These are phyloP conservation scores for Hydrolagus affinis DNA, from an alignment of 2,113 vertebrate species.

Conservation along the genomic window DNA sequence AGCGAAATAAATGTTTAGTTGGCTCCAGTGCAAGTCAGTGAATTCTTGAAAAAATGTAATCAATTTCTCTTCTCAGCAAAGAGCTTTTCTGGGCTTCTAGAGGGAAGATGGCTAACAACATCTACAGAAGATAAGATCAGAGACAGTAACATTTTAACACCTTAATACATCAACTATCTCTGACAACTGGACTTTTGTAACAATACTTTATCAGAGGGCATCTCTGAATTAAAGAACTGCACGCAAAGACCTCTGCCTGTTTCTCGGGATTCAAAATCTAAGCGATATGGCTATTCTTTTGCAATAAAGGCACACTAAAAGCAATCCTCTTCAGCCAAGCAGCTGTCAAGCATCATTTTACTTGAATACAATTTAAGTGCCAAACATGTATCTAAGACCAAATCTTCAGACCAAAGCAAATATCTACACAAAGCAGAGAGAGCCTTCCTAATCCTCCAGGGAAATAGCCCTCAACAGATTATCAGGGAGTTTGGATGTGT, in stretches of 20 bases:
- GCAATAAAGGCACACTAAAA: too few species aligned
- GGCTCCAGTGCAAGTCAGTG: neutral
- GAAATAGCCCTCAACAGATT: neutral
- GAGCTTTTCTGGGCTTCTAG: neutral
- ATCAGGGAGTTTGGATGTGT: neutral
- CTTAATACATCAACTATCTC: constrained; percentile 14
- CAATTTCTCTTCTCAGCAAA: constrained; percentile 22
- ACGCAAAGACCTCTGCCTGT: neutral
- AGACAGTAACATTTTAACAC: neutral
- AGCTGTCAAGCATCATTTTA: neutral
- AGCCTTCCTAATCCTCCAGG: neutral
- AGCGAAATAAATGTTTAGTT: constrained; percentile 11
- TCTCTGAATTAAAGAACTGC: constrained; percentile 27
- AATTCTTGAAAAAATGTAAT: constrained; percentile 13
- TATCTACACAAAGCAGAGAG: neutral
- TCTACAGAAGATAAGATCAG: constrained; percentile 12
- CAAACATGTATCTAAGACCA: neutral
- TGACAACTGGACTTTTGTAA: neutral
- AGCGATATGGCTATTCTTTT: neutral
- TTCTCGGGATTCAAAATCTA: neutral
- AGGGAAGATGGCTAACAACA: constrained; percentile 3
- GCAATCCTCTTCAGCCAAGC: neutral
- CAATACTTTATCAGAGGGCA: constrained; percentile 26
- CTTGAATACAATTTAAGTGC: neutral
- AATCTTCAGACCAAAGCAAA: neutral